These are phyloP conservation scores for Astur gentilis DNA, from an alignment of 2,113 vertebrate genomes.

Conservation along the genomic window DNA sequence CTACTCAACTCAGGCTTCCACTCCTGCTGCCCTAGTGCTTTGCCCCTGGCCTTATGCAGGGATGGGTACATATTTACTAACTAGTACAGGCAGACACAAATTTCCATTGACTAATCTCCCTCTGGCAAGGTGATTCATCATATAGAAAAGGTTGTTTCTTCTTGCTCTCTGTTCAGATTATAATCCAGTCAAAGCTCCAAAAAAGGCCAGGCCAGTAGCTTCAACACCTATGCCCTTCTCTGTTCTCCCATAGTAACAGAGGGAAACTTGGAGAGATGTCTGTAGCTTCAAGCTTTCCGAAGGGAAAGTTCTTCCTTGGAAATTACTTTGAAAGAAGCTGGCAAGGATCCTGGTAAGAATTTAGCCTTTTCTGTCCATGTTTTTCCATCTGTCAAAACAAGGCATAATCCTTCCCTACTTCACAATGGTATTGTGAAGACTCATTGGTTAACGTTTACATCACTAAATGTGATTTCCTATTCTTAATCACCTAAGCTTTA, in stretches of 20 bases:
- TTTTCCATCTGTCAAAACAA: slow-evolving; percentile 40
- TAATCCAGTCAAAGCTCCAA: neutral
- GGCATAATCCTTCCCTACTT: neutral
- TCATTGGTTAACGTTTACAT: neutral
- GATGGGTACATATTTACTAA: neutral
- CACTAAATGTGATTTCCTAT: neutral
- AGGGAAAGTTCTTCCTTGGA: neutral
- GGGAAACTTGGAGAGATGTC: neutral
- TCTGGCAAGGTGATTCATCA: slow-evolving; percentile 1
- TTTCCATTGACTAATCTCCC: slow-evolving; percentile 36
- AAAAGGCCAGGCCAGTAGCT: neutral
- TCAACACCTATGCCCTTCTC: neutral
- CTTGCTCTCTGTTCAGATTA: neutral
- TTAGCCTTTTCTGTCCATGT: neutral
- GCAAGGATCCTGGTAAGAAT: slow-evolving; percentile 23
- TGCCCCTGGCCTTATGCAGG: neutral
- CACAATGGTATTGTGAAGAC: neutral
- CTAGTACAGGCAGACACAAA: neutral
- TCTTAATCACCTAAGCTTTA: neutral
- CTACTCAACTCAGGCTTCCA: neutral
- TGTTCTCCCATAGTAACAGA: neutral
- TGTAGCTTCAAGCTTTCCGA: neutral
- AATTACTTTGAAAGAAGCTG: slow-evolving; percentile 43
- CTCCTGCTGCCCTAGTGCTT: neutral
- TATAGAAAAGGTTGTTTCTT: neutral